These are phyloP conservation scores for Apis laboriosa DNA, from an alignment of 1,140 invertebrate genomes.

Conservation along the genomic window DNA sequence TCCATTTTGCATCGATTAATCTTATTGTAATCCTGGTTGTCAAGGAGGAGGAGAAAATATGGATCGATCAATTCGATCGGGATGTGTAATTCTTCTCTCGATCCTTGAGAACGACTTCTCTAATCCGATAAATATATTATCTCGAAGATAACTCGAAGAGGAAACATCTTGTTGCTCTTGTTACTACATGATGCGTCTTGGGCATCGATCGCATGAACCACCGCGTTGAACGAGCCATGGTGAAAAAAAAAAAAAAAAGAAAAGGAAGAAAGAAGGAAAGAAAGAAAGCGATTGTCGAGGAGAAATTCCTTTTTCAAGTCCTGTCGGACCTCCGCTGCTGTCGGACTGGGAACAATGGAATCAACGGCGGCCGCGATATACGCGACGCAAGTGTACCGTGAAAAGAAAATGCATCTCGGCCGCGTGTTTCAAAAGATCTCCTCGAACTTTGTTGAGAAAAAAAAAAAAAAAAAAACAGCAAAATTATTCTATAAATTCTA, in stretches of 20 bases:
- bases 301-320: constrained; percentile 46
- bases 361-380: constrained; percentile 27
- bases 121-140: constrained; percentile 10
- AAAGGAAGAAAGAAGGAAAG: too few relatives aligned
- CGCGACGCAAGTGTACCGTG: constrained; percentile 44
- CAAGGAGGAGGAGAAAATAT: too few relatives aligned
- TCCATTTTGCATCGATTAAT: background rate
- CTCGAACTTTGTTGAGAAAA: background rate
- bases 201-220: constrained; percentile 32
- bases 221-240: background rate
- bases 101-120: background rate
- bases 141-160: constrained; percentile 2
- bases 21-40: too few relatives aligned
- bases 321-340: constrained; percentile 2
- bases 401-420: constrained; percentile 41
- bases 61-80: background rate
- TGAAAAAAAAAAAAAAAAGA: background rate
- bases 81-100: constrained; percentile 6
- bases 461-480: too few relatives aligned
- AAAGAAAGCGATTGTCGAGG: constrained; percentile 41
- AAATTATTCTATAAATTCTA: too few relatives aligned
- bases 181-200: constrained; percentile 4
- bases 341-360: constrained; percentile 42
- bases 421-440: background rate
- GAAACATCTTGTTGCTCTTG: constrained; percentile 9